Evolutionary conservation across 2,888 invertebrate genomes (phyloP), one percentile per base, ranked within the genome.

Genomic region (Malacosoma neustria): DNA sequence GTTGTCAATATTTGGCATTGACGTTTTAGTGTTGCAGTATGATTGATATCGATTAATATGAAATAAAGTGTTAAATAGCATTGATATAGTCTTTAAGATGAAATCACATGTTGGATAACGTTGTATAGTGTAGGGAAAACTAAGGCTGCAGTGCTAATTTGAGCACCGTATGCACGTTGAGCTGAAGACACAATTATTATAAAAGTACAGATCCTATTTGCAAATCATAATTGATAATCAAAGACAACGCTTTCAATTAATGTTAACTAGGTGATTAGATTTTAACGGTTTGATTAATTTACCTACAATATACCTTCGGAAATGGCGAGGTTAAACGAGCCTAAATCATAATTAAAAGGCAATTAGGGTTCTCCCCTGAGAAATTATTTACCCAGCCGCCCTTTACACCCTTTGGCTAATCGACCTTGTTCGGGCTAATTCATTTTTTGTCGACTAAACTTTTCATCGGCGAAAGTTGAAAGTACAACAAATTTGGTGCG

Each of bases 281-380:
- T 39, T 42, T 39, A 39, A 42, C 39, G 35, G 39, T 40, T 41
- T 41, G 39, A 43, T 43, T 43, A 41, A 43, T 43, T 32, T 35
- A 42, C 39, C 42, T 39, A 39, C 33, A 15, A 40, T 36, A 36
- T 34, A 13, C 32, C 14, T 34, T 32, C 9, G 13, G 36, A 11
- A 6, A 12, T 38, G 39, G 14, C 33, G 36, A 39, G 36, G 39
- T 39, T 33, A 33, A 33, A 22, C 22, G 22, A 22, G 30, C 30
- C 33, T 36, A 36, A 39, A 39, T 39, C 33, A 39, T 39, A 39
- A 39, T 39, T 36, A 39, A 36, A 39, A 39, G 33, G 36, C 31
- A 36, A 39, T 39, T 39, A 39, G 36, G 36, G 33, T 36, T 33
- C 33, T 30, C 15, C 12, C 11, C 11, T 14, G 30, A 22, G 22